Base-by-base conservation (phyloP, 2,888 invertebrate genomes). In the Chalcosyrphus nemorum region DNA sequence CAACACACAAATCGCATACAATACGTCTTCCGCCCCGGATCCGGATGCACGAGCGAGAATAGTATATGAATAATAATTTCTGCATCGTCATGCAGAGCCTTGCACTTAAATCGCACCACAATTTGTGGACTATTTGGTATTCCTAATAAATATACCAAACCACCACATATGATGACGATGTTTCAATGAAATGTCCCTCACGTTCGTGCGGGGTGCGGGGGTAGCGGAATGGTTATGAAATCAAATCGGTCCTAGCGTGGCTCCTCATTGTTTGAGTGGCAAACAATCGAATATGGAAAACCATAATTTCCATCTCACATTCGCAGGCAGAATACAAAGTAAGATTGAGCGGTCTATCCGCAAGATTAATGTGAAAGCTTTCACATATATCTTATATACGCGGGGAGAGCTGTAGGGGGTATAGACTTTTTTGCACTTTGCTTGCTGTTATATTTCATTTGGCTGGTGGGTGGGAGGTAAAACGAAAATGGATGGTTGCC, bases 231-330 rank as follows among this genome's bases (percentile, higher is more conserved):
- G 32, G 15, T n/a, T 15, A n/a, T n/a, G 41, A 21, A 52, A 52
- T 32, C 24, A 52, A 74, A 74, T 63, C 54, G 54, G 54, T 74
- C 13, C 74, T 38, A 24, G 54, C 45, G 19, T 38, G 9, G 35
- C 24, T 45, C 5, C 41, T 47, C 74, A 75, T 68, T 74, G 75
- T 81, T 81, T 50, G 74, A 66, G 54, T 68, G 68, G 29, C 68
- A 81, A 75, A 75, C 80, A 68, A 81, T 81, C 80, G 75, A 74
- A 75, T 74, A 68, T 75, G 56, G 66, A 56, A 81, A 81, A 68
- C 75, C 80, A 81, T 81, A 81, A 81, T 81, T 81, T 63, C 68
- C 56, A 74, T 75, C 32, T 54, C 47, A 56, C 56, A 32, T 56
- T 57, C 56, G 5, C n/a, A 6, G 21, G 24, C 13, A 27, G 11